Evolutionary conservation across 1,140 invertebrate species (phyloP), one percentile per base, ranked within the genome.

Genomic region (Drosophila rhopaloa): DNA sequence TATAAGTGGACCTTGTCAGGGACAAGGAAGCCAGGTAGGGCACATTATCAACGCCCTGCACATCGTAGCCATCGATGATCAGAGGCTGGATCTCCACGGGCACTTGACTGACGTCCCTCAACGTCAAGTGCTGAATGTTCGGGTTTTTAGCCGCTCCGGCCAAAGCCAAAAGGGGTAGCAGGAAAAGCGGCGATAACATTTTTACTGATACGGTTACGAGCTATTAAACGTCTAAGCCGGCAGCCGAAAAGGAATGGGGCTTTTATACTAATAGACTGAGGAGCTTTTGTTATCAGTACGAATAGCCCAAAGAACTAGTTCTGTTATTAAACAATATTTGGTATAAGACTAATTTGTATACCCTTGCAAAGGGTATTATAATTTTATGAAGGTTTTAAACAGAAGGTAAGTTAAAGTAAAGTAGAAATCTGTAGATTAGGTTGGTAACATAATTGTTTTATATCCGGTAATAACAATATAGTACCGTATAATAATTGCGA

Each of bases 1-100:
- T 83, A 75, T 95, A 95, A 14, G 88, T 77, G 43, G 79, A 14
- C 5, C 44, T 92, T 0, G 94, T 80, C 37, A 92, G 76, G 62
- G 94, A 94, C 37, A 95, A 62, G 1, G 94, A 94, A 9, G 95
- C 93, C n/a, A 95, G 90, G 60, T 94, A 95, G 2, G 95, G 94
- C 54, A 94, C 94, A 60, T 90, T 89, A 38, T 90, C 84, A 51
- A 89, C 74, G 2, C 84, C 85, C 85, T 89, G 85, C 35, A 89
- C 84, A 46, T 84, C 70, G 59, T 55, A 79, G 24, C 84, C 84
- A 19, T 66, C 84, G 29, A 89, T 84, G 13, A 89, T 89, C n/a
- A 54, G 71, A 0, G 66, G 29, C n/a, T 76, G 60, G 11, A 56
- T 60, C 8, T 84, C 80, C 29, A 38, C 38, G 5, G 38, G 19